Evolutionary conservation across 2,888 invertebrate species (phyloP), one percentile per base, ranked within the genome.

Genomic region (Arrhopalites spinosus): DNA sequence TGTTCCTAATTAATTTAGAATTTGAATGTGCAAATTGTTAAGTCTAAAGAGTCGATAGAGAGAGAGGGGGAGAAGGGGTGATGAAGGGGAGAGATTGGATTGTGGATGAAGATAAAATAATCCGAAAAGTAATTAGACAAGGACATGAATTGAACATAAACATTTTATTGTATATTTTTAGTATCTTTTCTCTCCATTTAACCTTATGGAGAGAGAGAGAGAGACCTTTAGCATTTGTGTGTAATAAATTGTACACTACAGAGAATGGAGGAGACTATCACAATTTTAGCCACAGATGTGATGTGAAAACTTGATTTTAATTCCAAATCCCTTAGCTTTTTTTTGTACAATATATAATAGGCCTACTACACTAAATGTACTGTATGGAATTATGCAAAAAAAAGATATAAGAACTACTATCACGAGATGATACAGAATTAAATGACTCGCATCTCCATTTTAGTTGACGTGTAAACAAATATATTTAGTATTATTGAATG

Each of bases 121-220:
- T 68, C 67, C 47, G 47, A n/a, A 25, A n/a, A 68, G 43, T 68
- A 68, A 68, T 68, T 68, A 68, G 67, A 68, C 47, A 68, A 68
- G 67, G 67, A 47, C 67, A 68, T 45, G 43, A 68, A 47, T 68
- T 20, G 43, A 43, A 8, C 67, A 68, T 68, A 68, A 68, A 68
- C 45, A 68, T 68, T 68, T 68, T 45, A 68, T 68, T 68, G 47
- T 36, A 17, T n/a, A 45, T 45, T 68, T 68, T 43, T 45, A 45
- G 8, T 45, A 25, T 30, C 8, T 66, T 36, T 68, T 68, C 67
- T 45, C 11, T 25, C 23, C 20, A 23, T 59, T 59, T 17, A 13
- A 53, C n/a, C n/a, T n/a, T n/a, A n/a, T n/a, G n/a, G n/a, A n/a
- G n/a, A n/a, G n/a, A n/a, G n/a, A n/a, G n/a, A n/a, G n/a, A n/a